These are phyloP conservation scores for Synanthedon tipuliformis DNA, from an alignment of 2,888 invertebrate genomes.

Conservation along the genomic window DNA sequence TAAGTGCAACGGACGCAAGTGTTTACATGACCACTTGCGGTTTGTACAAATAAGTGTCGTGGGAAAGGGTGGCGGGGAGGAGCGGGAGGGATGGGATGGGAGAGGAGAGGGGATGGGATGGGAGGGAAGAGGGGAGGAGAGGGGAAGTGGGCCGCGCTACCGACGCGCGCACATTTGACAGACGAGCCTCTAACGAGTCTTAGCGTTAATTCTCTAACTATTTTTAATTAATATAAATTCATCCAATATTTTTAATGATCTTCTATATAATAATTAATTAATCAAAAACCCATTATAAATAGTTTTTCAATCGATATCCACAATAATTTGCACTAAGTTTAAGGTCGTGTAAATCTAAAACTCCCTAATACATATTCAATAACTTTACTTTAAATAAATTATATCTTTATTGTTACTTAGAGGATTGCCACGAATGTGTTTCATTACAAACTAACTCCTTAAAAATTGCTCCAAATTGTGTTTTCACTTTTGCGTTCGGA, in stretches of 20 bases:
- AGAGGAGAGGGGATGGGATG: conserved; percentile 1
- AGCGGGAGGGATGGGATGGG: conserved; percentile 3
- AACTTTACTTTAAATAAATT: conserved; percentile 65
- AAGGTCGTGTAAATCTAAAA: conserved; percentile 70
- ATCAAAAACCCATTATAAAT: conserved; percentile 69
- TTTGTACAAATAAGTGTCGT: conserved; percentile 8
- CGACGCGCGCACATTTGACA: conserved; percentile 45
- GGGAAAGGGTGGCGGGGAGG: conserved; percentile 1
- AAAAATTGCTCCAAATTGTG: conserved; percentile 52
- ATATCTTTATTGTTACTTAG: conserved; percentile 66
- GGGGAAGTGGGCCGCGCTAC: conserved; percentile 13
- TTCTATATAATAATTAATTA: conserved; percentile 67
- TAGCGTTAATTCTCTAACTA: conserved; percentile 70
- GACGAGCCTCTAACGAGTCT: conserved; percentile 66
- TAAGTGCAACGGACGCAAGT: conserved; percentile 22
- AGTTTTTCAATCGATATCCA: conserved; percentile 64
- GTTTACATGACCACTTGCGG: conserved; percentile 24
- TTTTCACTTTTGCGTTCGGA: conserved; percentile 36
- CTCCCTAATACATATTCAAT: conserved; percentile 65
- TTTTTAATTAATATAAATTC: conserved; percentile 71
- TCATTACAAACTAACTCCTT: conserved; percentile 68
- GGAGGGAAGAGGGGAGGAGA: conserved; percentile 13
- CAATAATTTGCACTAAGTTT: conserved; percentile 70
- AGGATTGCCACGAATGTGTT: conserved; percentile 63
- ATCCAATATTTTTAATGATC: conserved; percentile 64